phyloP scores from a whole-genome alignment of 2,888 invertebrate species.

The Eupelmus urozonus region DNA sequence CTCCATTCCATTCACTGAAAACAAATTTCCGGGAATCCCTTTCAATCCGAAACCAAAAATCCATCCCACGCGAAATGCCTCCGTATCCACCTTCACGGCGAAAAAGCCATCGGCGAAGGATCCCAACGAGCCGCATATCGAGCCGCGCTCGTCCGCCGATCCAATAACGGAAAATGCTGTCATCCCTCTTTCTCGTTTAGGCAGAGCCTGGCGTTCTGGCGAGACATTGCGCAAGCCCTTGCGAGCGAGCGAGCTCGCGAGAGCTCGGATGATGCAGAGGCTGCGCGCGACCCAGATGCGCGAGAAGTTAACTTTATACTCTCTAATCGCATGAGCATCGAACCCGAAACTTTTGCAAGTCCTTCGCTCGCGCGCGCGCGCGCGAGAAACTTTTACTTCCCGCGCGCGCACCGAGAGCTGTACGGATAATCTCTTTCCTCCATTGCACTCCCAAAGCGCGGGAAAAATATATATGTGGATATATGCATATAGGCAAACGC shows the following conservation, averaged over 20 bases:
- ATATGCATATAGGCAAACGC: background rate
- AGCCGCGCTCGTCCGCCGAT: background rate
- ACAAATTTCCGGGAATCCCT: no score
- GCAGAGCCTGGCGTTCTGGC: background rate
- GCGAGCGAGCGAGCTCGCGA: background rate
- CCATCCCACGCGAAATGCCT: no score
- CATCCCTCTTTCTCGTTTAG: constrained; percentile 25
- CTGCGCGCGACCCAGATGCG: constrained; percentile 46
- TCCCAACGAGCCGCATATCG: no score
- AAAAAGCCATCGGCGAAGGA: no score
- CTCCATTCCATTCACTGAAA: no score
- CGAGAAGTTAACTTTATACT: constrained; percentile 51
- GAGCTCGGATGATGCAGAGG: constrained; percentile 41
- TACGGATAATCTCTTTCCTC: constrained; percentile 46
- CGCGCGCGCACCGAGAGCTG: background rate
- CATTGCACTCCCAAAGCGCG: background rate
- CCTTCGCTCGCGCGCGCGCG: constrained; percentile 53
- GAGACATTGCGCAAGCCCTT: constrained; percentile 30
- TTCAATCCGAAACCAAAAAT: no score
- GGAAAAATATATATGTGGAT: background rate
- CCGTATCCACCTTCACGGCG: no score
- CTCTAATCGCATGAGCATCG: constrained; percentile 55
- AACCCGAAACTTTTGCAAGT: constrained; percentile 52
- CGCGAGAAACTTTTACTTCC: constrained; percentile 54
- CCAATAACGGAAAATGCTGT: constrained; percentile 43